Evolutionary conservation across 2,113 vertebrate genomes (phyloP).

Genomic region (Daboia siamensis): DNA sequence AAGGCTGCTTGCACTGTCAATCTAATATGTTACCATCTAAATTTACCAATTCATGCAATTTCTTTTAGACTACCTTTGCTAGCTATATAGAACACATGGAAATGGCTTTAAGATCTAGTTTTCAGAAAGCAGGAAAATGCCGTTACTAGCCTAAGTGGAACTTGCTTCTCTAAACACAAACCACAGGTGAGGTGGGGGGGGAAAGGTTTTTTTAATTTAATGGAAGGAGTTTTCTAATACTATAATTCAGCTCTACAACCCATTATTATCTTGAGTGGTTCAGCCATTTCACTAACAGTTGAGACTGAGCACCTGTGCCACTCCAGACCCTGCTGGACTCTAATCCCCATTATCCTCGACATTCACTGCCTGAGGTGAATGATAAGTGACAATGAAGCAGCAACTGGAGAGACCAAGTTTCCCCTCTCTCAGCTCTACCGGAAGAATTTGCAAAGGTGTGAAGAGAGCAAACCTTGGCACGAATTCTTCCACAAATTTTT

Average conservation of each 20-base stretch:
- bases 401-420: background rate
- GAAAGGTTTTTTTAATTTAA: background rate
- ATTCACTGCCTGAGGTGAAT: too few relatives aligned
- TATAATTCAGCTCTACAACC: background rate
- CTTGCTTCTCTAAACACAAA: background rate
- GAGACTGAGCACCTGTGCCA: too few relatives aligned
- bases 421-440: background rate
- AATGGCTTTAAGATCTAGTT: background rate
- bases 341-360: background rate
- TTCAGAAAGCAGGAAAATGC: background rate
- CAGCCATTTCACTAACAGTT: background rate
- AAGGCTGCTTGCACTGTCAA: background rate
- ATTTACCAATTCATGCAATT: background rate
- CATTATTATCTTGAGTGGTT: background rate
- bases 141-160: background rate
- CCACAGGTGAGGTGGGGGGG: background rate
- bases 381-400: too few relatives aligned
- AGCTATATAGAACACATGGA: background rate
- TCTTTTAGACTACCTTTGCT: background rate
- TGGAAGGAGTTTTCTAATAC: background rate
- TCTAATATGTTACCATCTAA: background rate
- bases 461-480: slow-evolving; percentile 9
- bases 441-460: background rate
- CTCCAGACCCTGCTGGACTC: background rate
- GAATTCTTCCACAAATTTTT: slow-evolving; percentile 25